phyloP scores from a whole-genome alignment of 2,113 vertebrate genomes.

The Indicator indicator region DNA sequence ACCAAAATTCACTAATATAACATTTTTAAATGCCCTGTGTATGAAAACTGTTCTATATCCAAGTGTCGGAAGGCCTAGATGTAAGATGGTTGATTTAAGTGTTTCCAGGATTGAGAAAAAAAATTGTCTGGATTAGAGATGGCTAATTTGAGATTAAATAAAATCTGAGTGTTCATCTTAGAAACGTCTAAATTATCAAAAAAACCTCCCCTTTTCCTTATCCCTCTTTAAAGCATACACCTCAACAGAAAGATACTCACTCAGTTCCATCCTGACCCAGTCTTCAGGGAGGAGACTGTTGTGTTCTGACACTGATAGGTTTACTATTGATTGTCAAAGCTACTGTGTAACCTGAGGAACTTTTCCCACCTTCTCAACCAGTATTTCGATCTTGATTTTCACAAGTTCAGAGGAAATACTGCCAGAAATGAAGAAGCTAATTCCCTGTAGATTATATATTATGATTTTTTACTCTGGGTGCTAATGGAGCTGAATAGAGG shows the following conservation, averaged over 20 bases:
- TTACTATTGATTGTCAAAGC: background rate
- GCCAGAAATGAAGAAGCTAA: background rate
- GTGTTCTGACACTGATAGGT: background rate
- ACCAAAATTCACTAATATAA: conserved; percentile 22
- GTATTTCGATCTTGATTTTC: background rate
- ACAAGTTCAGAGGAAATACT: background rate
- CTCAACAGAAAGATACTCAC: background rate
- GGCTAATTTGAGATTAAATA: background rate
- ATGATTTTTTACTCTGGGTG: background rate
- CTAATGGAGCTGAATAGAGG: background rate
- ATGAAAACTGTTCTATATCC: background rate
- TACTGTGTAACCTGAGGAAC: background rate
- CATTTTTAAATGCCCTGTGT: background rate
- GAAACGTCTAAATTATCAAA: background rate
- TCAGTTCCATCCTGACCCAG: background rate
- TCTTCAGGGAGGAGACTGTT: background rate
- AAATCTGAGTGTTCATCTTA: background rate
- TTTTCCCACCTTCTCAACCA: background rate
- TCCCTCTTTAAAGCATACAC: background rate
- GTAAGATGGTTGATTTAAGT: background rate
- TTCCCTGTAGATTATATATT: background rate
- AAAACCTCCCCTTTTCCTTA: background rate
- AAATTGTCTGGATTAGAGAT: background rate
- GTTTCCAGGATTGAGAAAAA: background rate
- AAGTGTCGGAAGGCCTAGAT: background rate